Base-by-base conservation (phyloP, 92 coral and sea anemone genomes). In the Muricea muricata region DNA sequence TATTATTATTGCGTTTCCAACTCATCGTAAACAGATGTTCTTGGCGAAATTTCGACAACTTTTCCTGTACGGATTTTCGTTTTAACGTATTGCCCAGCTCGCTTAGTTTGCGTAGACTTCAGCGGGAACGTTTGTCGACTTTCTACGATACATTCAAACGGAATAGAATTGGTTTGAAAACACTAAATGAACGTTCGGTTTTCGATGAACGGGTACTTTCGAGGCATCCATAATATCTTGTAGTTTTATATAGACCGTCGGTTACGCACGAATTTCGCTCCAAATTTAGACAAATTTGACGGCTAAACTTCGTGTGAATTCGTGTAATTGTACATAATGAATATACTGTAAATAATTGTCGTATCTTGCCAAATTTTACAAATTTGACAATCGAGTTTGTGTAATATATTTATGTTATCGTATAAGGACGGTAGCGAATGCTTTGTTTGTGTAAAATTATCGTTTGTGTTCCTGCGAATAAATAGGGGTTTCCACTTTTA, bases 401-500 rank as follows among this genome's bases (percentile, higher is more conserved):
- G n/a, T n/a, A n/a, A 63, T 63, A 32, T 63, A 63, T 63, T 60
- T 60, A 25, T 24, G 29, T 0, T 24, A 60, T 60, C 37, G 34
- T 63, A 20, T 52, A 1, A 52, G 28, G 37, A 8, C 37, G 39
- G n/a, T 13, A 12, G 34, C 30, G n/a, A 20, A 28, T 18, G 30
- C 37, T 28, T 63, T 63, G 70, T 63, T 26, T 26, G 37, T 63
- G 70, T 32, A 63, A 63, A 63, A 63, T 30, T 26, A 61, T 63
- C 34, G 70, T 25, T 15, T 6, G 15, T 63, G 37, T 63, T 25
- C 70, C 37, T 63, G 70, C 10, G 20, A 17, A 52, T 26, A 63
- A 30, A 63, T 15, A 5, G 17, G 9, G 14, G 52, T 56, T 78
- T 56, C 83, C 58, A 78, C 83, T 78, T 78, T 39, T 78, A 78